These are phyloP conservation scores for Cryptus viduatorius DNA, from an alignment of 2,888 invertebrate species.

Conservation along the genomic window DNA sequence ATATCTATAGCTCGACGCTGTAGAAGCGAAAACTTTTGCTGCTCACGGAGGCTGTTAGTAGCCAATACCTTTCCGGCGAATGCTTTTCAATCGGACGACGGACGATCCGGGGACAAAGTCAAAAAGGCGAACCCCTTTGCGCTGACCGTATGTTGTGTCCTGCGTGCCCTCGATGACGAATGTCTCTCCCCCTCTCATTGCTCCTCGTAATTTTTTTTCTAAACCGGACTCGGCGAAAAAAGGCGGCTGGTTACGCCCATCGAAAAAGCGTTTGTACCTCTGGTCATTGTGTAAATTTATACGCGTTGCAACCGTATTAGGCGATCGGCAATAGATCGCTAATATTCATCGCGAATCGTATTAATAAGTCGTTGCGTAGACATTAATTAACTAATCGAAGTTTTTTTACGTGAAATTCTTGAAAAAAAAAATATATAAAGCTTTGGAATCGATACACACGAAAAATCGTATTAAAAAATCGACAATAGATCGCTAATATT, in stretches of 20 bases:
- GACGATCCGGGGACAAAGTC: constrained; percentile 35
- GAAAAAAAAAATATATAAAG: too few species aligned
- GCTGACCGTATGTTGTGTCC: constrained; percentile 74
- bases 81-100: constrained; percentile 28
- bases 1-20: constrained; percentile 1
- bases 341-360: too few species aligned
- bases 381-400: too few species aligned
- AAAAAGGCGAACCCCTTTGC: constrained; percentile 43
- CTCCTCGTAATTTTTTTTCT: constrained; percentile 68
- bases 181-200: constrained; percentile 64
- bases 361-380: too few species aligned
- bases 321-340: too few species aligned
- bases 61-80: constrained; percentile 9
- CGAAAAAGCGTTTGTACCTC: constrained; percentile 72
- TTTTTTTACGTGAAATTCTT: too few species aligned
- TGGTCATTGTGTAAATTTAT: constrained; percentile 5
- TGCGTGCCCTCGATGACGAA: constrained; percentile 72
- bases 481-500: too few species aligned
- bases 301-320: not conserved
- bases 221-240: constrained; percentile 77
- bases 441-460: too few species aligned
- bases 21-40: not conserved
- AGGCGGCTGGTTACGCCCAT: constrained; percentile 78
- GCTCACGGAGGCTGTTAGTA: not conserved
- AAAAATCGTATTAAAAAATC: too few species aligned